Conservation (phyloP, 2,797 vertebrate species). For the Amniataba percoides region DNA sequence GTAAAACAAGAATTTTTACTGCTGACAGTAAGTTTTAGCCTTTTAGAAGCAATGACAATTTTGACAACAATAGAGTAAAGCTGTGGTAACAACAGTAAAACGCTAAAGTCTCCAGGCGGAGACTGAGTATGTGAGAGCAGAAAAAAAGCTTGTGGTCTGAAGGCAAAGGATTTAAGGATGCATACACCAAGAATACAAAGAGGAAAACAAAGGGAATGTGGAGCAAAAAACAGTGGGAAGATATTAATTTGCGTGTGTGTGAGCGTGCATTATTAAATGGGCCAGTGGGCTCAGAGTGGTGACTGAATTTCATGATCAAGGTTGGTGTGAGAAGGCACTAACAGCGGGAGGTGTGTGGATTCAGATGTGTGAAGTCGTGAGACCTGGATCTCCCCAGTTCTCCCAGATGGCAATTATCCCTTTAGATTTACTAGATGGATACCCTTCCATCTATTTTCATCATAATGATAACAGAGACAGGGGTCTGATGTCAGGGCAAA, state of each 20-base stretch:
- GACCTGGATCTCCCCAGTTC: conserved; percentile 57
- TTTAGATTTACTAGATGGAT: conserved; percentile 49
- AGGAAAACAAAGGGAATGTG: conserved; percentile 55
- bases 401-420: conserved; percentile 64
- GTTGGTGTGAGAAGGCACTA: conserved; percentile 52
- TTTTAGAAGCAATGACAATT: conserved; percentile 42
- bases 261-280: conserved; percentile 56
- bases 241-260: conserved; percentile 60
- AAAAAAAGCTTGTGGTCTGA: conserved; percentile 36
- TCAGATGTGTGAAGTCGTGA: conserved; percentile 72
- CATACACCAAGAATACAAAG: conserved; percentile 58
- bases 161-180: conserved; percentile 52
- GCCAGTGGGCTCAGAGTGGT: conserved; percentile 48
- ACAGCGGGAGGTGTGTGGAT: conserved; percentile 62
- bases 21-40: conserved; percentile 17
- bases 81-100: conserved; percentile 41
- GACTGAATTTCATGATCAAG: conserved; percentile 74
- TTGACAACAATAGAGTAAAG: conserved; percentile 36
- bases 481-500: conserved; percentile 23
- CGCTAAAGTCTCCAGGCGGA: conserved; percentile 33
- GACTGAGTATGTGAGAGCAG: conserved; percentile 30
- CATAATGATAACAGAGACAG: conserved; percentile 39
- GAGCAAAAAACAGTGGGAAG: conserved; percentile 61
- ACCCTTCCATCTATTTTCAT: conserved; percentile 36
- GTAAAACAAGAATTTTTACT: conserved; percentile 32